These are phyloP conservation scores for Griposia aprilina DNA, from an alignment of 2,888 invertebrate species.

Conservation along the genomic window DNA sequence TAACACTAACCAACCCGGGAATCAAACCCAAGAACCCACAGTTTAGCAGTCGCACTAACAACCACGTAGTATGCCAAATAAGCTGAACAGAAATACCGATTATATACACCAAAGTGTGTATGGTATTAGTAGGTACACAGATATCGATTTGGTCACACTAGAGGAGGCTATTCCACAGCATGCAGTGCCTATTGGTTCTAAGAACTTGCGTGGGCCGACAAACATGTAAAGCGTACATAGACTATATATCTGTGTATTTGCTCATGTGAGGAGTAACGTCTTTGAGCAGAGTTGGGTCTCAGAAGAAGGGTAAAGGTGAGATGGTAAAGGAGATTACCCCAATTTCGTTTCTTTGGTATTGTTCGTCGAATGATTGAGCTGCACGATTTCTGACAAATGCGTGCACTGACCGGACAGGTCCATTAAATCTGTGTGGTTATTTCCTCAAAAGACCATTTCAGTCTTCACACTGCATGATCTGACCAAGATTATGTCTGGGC, in stretches of 20 bases:
- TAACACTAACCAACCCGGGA: background rate
- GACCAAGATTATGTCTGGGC: too few species aligned
- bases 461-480: too few species aligned
- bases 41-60: background rate
- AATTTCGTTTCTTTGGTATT: too few species aligned
- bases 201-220: slow-evolving; percentile 46
- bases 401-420: too few species aligned
- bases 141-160: slow-evolving; percentile 46
- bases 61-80: background rate
- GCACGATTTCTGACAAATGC: too few species aligned
- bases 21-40: background rate
- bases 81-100: background rate
- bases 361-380: too few species aligned
- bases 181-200: slow-evolving; percentile 28
- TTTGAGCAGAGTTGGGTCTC: background rate
- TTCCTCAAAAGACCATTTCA: too few species aligned
- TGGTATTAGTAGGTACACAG: slow-evolving; percentile 21
- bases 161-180: slow-evolving; percentile 13
- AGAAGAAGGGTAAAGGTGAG: background rate
- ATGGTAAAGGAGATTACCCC: background rate
- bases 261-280: background rate
- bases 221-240: slow-evolving; percentile 10
- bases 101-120: background rate
- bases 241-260: slow-evolving; percentile 4
- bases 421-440: too few species aligned